A percentile compares a stretch with the other conserved stretches of the same genome.
Evolutionary conservation across 2,888 invertebrate genomes (phyloP).

Genomic region (Papilio demoleus): DNA sequence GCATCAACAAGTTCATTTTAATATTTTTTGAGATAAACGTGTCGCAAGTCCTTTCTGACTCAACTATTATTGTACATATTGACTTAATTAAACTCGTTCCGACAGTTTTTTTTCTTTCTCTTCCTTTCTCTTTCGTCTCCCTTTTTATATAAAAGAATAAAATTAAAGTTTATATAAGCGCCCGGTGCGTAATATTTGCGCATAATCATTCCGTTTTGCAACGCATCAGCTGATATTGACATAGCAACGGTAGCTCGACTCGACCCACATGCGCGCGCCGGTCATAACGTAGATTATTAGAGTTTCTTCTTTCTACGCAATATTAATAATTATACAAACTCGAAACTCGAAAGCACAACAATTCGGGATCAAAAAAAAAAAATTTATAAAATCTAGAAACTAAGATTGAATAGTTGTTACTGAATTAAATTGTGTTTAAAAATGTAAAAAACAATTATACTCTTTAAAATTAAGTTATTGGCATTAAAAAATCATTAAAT

Average conservation of each 20-base stretch:
- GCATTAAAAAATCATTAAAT: too few relatives aligned
- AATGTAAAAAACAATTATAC: too few relatives aligned
- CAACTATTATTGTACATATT: slow-evolving; percentile 45
- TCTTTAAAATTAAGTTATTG: too few relatives aligned
- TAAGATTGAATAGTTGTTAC: too few relatives aligned
- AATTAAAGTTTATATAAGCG: too few relatives aligned
- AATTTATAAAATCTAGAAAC: too few relatives aligned
- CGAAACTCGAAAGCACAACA: too few relatives aligned
- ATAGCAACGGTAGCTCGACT: slow-evolving; percentile 3
- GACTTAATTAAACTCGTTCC: slow-evolving; percentile 38
- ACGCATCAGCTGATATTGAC: slow-evolving; percentile 10
- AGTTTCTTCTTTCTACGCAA: not conserved
- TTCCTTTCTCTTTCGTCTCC: too few relatives aligned
- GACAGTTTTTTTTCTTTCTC: slow-evolving; percentile 39
- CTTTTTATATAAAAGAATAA: too few relatives aligned
- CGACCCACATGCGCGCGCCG: not conserved
- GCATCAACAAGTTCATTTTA: slow-evolving; percentile 77
- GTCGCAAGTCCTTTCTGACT: slow-evolving; percentile 46
- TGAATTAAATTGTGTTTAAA: too few relatives aligned
- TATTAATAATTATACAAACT: not conserved
- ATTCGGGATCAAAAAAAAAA: too few relatives aligned
- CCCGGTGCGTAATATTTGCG: slow-evolving; percentile 18
- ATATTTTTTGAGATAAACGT: slow-evolving; percentile 20
- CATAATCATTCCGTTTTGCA: not conserved
- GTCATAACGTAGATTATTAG: not conserved